Evolutionary conservation across 2,113 vertebrate genomes (phyloP).

Genomic region (Falcunculus frontatus): DNA sequence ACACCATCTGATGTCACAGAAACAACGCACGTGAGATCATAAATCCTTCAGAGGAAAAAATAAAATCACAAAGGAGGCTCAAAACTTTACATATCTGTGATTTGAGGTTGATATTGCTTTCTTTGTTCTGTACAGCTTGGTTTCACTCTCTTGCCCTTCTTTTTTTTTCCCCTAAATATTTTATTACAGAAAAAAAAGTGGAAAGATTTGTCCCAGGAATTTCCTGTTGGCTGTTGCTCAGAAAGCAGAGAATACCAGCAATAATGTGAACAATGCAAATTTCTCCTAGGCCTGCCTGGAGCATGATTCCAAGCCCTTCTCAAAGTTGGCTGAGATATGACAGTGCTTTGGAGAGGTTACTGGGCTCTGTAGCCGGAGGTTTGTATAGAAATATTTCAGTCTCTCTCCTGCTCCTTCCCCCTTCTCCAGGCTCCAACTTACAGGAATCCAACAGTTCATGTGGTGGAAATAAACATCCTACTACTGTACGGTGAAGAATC

Average conservation of each 20-base stretch:
- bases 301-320: not conserved
- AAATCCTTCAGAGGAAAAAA: conserved; percentile 62
- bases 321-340: not conserved
- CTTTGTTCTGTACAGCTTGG: not conserved
- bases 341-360: not conserved
- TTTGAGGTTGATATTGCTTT: not conserved
- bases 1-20: conserved; percentile 69
- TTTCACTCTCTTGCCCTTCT: not conserved
- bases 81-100: not conserved
- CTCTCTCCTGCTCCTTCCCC: not conserved
- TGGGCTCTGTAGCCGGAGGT: not conserved
- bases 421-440: not conserved
- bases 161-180: not conserved
- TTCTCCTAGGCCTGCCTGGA: not conserved
- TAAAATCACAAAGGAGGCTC: not conserved
- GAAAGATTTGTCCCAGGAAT: conserved; percentile 72
- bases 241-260: conserved; percentile 49
- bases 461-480: not conserved
- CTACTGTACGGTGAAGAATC: not conserved
- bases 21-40: conserved; percentile 69
- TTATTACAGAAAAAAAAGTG: conserved; percentile 26
- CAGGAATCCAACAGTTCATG: not conserved
- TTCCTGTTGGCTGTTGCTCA: conserved; percentile 72
- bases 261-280: conserved; percentile 41
- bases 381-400: not conserved